Evolutionary conservation across 1,140 invertebrate species (phyloP).

Genomic region (Drosophila lini): DNA sequence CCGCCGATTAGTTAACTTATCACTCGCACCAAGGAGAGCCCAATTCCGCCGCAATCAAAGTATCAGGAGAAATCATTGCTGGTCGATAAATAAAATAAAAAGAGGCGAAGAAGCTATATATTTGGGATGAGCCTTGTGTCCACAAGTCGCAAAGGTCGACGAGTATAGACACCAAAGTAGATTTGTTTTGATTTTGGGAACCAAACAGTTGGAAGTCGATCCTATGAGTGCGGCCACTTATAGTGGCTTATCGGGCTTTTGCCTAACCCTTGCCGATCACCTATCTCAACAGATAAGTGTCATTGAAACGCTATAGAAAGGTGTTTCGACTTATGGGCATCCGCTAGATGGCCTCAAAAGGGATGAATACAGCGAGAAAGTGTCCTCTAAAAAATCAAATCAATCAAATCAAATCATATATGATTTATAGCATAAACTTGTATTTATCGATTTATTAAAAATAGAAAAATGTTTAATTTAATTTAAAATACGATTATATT

Average conservation of each 20-base stretch:
- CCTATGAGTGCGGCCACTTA: slow-evolving; percentile 42
- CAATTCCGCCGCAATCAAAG: slow-evolving; percentile 3
- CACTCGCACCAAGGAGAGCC: slow-evolving; percentile 24
- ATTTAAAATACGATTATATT: too few relatives aligned
- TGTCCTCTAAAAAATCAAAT: too few relatives aligned
- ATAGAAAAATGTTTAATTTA: neutral
- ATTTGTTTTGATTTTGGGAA: slow-evolving; percentile 50
- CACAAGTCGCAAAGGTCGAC: slow-evolving; percentile 16
- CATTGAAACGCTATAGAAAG: slow-evolving; percentile 17
- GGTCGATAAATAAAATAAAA: slow-evolving; percentile 22
- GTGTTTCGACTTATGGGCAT: neutral
- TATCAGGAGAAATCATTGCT: neutral
- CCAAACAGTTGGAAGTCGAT: slow-evolving; percentile 28
- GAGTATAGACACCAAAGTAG: slow-evolving; percentile 4
- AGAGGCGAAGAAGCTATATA: neutral
- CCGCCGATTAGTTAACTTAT: slow-evolving; percentile 82
- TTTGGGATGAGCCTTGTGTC: slow-evolving; percentile 22
- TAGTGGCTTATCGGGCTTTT: slow-evolving; percentile 63
- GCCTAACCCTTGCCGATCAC: slow-evolving; percentile 34
- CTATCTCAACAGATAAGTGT: slow-evolving; percentile 71
- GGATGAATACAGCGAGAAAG: neutral
- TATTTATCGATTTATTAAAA: neutral
- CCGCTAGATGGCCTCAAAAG: neutral
- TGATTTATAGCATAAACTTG: neutral
- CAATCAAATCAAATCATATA: too few relatives aligned